A percentile compares a stretch with the other conserved stretches of the same genome.
Evolutionary conservation across 2,797 vertebrate genomes (phyloP).

Genomic region (Acridotheres tristis): DNA sequence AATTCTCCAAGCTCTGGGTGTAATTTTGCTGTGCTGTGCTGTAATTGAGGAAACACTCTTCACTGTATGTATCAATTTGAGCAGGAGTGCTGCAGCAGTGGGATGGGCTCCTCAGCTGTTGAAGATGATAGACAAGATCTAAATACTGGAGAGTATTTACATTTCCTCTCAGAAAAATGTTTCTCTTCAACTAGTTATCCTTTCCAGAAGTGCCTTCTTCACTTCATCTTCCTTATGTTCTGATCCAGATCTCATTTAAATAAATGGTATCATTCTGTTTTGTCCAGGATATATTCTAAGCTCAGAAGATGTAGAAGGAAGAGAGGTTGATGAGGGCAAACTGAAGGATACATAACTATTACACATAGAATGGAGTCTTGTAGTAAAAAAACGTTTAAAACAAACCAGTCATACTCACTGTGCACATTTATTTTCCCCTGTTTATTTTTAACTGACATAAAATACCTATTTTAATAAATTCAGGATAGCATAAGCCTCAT

Average conservation of each 20-base stretch:
- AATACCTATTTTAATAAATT: neutral
- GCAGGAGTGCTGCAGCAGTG: neutral
- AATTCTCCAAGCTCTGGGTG: neutral
- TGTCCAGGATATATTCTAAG: neutral
- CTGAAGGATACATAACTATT: neutral
- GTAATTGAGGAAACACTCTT: neutral
- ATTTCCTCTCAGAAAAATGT: neutral
- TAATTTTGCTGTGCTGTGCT: neutral
- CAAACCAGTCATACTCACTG: neutral
- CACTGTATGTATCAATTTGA: neutral
- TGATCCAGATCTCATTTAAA: neutral
- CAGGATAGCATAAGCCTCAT: neutral
- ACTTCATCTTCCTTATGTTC: neutral
- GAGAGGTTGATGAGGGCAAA: neutral
- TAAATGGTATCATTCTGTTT: neutral
- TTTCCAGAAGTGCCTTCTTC: neutral
- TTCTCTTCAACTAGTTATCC: neutral
- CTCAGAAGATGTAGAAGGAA: neutral
- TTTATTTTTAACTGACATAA: neutral
- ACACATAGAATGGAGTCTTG: neutral
- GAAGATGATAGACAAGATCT: neutral
- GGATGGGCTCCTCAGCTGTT: neutral
- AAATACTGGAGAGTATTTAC: neutral
- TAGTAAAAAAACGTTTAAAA: neutral
- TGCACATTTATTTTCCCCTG: neutral